Percentiles rank a stretch among this genome's conserved stretches.
Conservation (phyloP, 2,113 vertebrate genomes). For the human region DNA sequence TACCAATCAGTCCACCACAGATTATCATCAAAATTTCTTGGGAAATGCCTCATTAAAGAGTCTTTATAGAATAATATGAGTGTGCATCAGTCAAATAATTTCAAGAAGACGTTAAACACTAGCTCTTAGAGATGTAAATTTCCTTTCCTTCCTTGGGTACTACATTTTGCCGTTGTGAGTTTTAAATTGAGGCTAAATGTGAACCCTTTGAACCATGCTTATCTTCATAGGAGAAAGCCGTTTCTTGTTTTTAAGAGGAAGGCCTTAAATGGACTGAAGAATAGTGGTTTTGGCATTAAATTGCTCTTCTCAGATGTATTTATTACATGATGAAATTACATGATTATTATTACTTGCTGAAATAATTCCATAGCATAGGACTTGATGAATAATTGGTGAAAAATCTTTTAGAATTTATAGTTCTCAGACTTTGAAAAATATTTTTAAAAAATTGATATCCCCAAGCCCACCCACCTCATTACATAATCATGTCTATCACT, state of each 20-base stretch:
- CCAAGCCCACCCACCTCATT: not conserved
- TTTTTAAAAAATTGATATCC: not conserved
- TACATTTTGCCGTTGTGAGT: constrained; percentile 32
- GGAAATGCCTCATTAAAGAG: constrained; percentile 81
- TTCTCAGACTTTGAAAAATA: not conserved
- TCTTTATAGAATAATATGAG: constrained; percentile 80
- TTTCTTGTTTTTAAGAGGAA: constrained; percentile 59
- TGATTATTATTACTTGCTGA: not conserved
- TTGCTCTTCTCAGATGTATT: not conserved
- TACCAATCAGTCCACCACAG: constrained; percentile 90
- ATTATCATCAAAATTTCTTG: constrained; percentile 83
- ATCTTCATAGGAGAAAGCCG: constrained; percentile 7
- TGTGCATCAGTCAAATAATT: constrained; percentile 61
- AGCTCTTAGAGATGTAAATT: not conserved
- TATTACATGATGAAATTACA: not conserved
- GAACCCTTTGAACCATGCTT: constrained; percentile 29
- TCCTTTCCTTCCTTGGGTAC: constrained; percentile 58
- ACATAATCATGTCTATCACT: not conserved
- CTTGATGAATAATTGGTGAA: not conserved
- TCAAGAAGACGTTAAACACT: constrained; percentile 57
- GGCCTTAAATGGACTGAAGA: not conserved
- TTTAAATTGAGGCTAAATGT: constrained; percentile 49
- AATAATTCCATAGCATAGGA: not conserved
- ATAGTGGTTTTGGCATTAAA: not conserved
- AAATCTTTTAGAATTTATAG: not conserved